A percentile compares a stretch with the other conserved stretches of the same genome.
These are phyloP conservation scores for Styela plicata DNA, from an alignment of 23 tunicate genomes.

Conservation along the genomic window DNA sequence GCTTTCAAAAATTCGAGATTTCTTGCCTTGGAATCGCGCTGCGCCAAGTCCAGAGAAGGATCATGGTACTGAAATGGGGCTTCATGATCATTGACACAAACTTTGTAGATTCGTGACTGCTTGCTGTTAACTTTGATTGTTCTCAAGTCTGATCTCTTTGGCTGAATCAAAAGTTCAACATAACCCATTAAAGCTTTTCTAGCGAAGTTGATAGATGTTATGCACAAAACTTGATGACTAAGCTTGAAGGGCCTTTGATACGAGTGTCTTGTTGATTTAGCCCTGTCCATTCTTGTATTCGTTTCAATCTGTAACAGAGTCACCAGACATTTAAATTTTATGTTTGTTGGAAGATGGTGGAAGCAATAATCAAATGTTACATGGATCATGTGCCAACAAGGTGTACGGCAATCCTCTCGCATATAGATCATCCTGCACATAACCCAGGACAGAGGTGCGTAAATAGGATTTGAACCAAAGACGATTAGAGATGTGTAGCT, in stretches of 20 bases:
- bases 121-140: constrained; percentile 83
- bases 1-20: constrained; percentile 55
- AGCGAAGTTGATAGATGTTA: constrained; percentile 78
- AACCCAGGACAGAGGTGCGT: no score
- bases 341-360: no score
- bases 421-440: no score
- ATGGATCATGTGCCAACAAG: no score
- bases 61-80: constrained; percentile 89
- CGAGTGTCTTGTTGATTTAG: constrained; percentile 34
- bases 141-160: constrained; percentile 59
- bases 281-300: constrained; percentile 69
- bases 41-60: constrained; percentile 83
- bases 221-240: constrained; percentile 70
- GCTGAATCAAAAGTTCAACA: constrained; percentile 73
- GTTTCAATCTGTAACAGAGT: no score
- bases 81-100: constrained; percentile 64
- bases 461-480: no score
- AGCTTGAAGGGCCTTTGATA: constrained; percentile 78
- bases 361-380: no score
- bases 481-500: no score
- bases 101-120: constrained; percentile 71
- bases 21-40: constrained; percentile 63
- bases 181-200: constrained; percentile 49
- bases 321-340: no score
- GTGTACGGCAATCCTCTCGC: no score